phyloP scores from a whole-genome alignment of 1,140 invertebrate genomes.

The Diorhabda elongata region DNA sequence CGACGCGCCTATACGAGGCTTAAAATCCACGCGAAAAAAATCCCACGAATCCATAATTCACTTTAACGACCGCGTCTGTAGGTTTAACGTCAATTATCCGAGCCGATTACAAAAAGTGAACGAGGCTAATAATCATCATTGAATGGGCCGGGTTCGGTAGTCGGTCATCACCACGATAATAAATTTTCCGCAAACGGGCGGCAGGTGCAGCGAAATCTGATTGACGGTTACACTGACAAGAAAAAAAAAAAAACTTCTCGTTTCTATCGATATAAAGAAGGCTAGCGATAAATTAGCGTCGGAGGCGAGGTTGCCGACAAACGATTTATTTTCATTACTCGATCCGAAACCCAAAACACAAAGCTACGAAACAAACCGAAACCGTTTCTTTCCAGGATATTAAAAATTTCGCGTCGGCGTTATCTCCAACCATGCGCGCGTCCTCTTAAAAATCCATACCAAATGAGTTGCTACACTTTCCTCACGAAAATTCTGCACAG shows the following conservation, averaged over 20 bases:
- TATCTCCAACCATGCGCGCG: not conserved
- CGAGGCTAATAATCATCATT: not conserved
- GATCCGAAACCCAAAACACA: too few relatives aligned
- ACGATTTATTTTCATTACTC: too few relatives aligned
- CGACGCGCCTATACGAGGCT: too few relatives aligned
- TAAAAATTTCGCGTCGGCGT: too few relatives aligned
- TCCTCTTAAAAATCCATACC: not conserved
- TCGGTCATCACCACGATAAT: not conserved
- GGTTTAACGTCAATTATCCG: not conserved
- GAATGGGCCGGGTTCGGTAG: not conserved
- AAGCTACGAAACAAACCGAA: too few relatives aligned
- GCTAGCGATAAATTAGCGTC: not conserved
- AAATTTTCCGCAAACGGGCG: not conserved
- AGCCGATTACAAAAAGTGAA: not conserved
- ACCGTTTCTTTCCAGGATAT: too few relatives aligned
- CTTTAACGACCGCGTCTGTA: too few relatives aligned
- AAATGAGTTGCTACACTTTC: constrained; percentile 43
- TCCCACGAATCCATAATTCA: too few relatives aligned
- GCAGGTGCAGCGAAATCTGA: constrained; percentile 1
- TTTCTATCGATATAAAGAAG: not conserved
- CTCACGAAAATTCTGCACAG: constrained; percentile 36
- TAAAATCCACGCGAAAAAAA: too few relatives aligned
- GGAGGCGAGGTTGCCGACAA: not conserved
- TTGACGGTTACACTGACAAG: not conserved
- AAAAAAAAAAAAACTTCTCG: not conserved